Conservation (phyloP, 2,797 vertebrate species). For the Melanotaenia parkinsoni region DNA sequence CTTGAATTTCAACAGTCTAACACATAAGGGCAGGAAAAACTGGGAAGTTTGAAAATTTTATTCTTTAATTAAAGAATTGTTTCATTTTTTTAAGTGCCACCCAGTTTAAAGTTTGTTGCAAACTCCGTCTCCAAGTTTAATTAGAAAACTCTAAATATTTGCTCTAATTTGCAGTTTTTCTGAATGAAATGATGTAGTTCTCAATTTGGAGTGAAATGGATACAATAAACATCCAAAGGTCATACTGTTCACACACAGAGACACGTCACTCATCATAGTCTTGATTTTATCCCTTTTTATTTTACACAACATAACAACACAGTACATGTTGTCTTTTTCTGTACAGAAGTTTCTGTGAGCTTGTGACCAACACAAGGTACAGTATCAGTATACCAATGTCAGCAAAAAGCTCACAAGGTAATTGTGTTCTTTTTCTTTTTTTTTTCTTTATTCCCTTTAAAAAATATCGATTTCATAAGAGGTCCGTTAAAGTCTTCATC, state of each 20-base stretch:
- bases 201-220: background rate
- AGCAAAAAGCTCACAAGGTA: constrained; percentile 83
- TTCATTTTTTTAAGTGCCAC: too few relatives aligned
- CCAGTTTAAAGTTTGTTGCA: too few relatives aligned
- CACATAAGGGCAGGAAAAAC: background rate
- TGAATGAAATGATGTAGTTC: background rate
- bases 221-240: background rate
- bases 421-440: constrained; percentile 47
- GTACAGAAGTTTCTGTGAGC: constrained; percentile 86
- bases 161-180: background rate
- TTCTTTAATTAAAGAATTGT: too few relatives aligned
- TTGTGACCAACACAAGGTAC: constrained; percentile 80
- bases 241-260: constrained; percentile 25
- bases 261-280: constrained; percentile 64
- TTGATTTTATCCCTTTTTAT: constrained; percentile 87
- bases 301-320: constrained; percentile 95
- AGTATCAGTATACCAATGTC: constrained; percentile 75
- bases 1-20: background rate
- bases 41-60: background rate
- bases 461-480: constrained; percentile 92
- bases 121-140: too few relatives aligned
- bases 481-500: constrained; percentile 79
- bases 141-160: too few relatives aligned
- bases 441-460: constrained; percentile 78
- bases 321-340: constrained; percentile 89